Base-by-base conservation (phyloP, 2,888 invertebrate species). In the Phymatocera aterrima region DNA sequence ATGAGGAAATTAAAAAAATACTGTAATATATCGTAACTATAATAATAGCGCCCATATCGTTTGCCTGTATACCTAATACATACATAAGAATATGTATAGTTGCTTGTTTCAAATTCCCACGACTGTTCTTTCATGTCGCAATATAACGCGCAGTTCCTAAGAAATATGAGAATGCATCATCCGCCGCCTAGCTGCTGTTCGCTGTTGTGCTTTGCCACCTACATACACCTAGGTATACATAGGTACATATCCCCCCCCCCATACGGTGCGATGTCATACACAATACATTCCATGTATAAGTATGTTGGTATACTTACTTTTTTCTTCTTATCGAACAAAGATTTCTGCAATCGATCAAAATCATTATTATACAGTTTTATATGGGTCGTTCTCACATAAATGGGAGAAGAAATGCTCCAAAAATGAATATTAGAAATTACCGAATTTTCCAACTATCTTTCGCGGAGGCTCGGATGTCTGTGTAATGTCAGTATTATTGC, bases 141-240 rank as follows among this genome's bases (percentile, higher is more conserved):
- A 64, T 0, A 64, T n/a, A n/a, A n/a, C n/a, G 37, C 64, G 64
- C 34, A 21, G 37, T 64, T 64, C 37, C 64, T 37, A 37, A 64
- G 64, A 64, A 64, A 64, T 64, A 18, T 64, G 64, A 64, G 64
- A 40, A 64, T 37, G 34, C 34, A 64, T n/a, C n/a, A n/a, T 64
- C 64, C 37, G 64, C 21, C 3, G n/a, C n/a, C n/a, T 37, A 37
- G 10, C 64, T 34, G 21, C 15, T 37, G 18, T 6, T 64, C 37
- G 57, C 57, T 57, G 1, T 15, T 4, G 2, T 24, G 54, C 24
- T 54, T 10, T 51, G 18, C 51, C 18, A 18, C 51, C 18, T 51
- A 21, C 1, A n/a, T 57, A 57, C 28, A 57, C 28, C 28, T n/a
- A n/a, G 57, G 21, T 15, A 57, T 12, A 10, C 15, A 40, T 4